phyloP scores from a whole-genome alignment of 2,888 invertebrate genomes.

The Dynastes hyllus region DNA sequence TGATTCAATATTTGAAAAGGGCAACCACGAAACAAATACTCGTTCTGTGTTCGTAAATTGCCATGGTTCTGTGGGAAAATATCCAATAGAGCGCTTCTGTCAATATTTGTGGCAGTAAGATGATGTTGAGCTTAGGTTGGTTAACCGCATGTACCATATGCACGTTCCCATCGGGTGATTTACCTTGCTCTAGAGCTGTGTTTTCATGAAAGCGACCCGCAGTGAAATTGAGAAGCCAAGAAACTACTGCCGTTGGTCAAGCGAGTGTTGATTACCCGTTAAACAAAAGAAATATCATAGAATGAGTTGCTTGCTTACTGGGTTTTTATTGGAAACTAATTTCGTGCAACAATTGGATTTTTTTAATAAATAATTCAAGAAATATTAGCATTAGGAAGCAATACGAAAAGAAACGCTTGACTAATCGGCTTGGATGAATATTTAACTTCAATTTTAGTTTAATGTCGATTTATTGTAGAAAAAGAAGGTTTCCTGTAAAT shows the following conservation, averaged over 20 bases:
- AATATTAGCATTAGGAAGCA: too few species aligned
- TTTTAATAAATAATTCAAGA: too few species aligned
- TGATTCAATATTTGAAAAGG: constrained; percentile 37
- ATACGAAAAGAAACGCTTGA: too few species aligned
- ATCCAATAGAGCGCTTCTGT: constrained; percentile 25
- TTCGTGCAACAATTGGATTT: not conserved
- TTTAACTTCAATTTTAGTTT: too few species aligned
- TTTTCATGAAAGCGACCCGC: not conserved
- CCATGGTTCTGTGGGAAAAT: constrained; percentile 34
- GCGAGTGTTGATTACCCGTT: not conserved
- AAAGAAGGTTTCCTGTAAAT: not conserved
- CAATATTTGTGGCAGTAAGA: constrained; percentile 25
- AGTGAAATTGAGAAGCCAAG: not conserved
- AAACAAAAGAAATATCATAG: not conserved
- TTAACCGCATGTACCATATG: not conserved
- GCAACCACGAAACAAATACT: constrained; percentile 2
- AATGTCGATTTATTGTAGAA: not conserved
- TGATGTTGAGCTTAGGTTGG: constrained; percentile 6
- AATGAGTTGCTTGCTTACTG: not conserved
- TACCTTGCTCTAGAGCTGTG: not conserved
- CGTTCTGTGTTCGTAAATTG: constrained; percentile 8
- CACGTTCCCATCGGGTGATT: not conserved
- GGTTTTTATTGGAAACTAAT: not conserved
- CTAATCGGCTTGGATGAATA: too few species aligned
- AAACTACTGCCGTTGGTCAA: not conserved